These are phyloP conservation scores for Sarcophaga variegata DNA, from an alignment of 2,888 invertebrate species.

Conservation along the genomic window DNA sequence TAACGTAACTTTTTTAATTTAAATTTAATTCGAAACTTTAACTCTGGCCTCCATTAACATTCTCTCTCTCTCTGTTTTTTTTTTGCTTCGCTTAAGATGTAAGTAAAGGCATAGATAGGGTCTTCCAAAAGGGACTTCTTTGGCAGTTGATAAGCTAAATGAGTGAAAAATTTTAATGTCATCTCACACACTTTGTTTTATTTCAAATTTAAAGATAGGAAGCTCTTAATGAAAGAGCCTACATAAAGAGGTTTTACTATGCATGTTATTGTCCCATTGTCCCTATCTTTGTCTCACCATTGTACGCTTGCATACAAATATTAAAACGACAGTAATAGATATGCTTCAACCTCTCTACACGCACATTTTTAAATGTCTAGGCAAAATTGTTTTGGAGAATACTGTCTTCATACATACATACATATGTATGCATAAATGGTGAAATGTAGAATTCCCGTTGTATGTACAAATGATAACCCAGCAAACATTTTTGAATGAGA, in stretches of 20 bases:
- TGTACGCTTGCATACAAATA: background rate
- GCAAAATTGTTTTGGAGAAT: background rate
- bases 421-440: background rate
- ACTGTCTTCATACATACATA: too few relatives aligned
- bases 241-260: background rate
- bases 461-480: background rate
- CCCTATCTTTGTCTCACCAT: background rate
- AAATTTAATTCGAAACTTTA: slow-evolving; percentile 66
- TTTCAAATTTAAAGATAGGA: background rate
- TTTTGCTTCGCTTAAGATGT: background rate
- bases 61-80: background rate
- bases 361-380: background rate
- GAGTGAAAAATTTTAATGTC: too few relatives aligned
- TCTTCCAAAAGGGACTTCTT: too few relatives aligned
- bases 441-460: background rate
- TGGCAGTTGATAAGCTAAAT: too few relatives aligned
- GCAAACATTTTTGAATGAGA: background rate
- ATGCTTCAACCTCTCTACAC: background rate
- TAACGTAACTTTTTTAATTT: slow-evolving; percentile 64
- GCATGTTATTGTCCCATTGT: background rate
- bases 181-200: background rate
- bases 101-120: background rate
- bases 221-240: background rate
- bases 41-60: slow-evolving; percentile 62
- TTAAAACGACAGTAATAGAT: background rate